These are phyloP conservation scores for Actenoides hombroni DNA, from an alignment of 2,113 vertebrate species.

Conservation along the genomic window DNA sequence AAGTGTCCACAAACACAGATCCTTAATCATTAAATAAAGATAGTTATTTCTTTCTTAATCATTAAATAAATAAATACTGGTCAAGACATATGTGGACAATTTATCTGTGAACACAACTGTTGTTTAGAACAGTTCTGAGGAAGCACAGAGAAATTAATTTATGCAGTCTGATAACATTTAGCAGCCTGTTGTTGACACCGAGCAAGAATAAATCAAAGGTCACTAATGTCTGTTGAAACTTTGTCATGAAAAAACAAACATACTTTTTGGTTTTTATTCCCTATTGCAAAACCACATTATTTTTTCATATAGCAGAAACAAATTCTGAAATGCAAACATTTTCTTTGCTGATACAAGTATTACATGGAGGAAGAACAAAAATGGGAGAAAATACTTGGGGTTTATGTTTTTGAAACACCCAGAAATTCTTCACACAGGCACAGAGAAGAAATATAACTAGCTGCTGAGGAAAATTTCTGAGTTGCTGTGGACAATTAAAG, in stretches of 20 bases:
- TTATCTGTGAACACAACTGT: background rate
- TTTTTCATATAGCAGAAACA: background rate
- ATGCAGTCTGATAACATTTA: background rate
- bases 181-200: background rate
- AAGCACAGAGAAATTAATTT: background rate
- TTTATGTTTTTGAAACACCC: background rate
- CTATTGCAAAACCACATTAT: background rate
- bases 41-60: background rate
- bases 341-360: background rate
- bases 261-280: background rate
- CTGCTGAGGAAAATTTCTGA: background rate
- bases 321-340: background rate
- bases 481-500: background rate
- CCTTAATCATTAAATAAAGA: background rate
- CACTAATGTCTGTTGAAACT: background rate
- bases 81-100: background rate
- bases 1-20: background rate
- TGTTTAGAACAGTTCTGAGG: background rate
- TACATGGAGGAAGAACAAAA: background rate
- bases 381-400: rapidly evolving
- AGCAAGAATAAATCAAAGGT: background rate
- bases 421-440: background rate
- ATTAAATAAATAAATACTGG: background rate
- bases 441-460: background rate
- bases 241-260: background rate